Base-by-base conservation (phyloP, 2,797 vertebrate species). In the Myiothlypis coronata region DNA sequence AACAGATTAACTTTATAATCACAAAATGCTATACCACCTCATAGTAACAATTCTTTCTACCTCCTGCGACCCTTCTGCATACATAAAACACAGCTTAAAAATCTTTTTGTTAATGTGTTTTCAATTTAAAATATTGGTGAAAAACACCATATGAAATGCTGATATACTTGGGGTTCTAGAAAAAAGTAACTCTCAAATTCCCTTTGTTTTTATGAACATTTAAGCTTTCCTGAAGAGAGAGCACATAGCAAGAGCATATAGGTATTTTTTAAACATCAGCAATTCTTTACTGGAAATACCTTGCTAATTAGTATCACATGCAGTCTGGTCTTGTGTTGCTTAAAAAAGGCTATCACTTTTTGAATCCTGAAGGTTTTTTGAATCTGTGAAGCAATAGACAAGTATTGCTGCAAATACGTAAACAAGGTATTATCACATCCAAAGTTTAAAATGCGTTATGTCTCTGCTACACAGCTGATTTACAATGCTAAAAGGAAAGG, bases 1-100 rank as follows among this genome's bases (percentile, higher is more conserved):
- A 98, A 97, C 94, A 97, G 88, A 98, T 97, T 97, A 96, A 97
- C 97, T 97, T 97, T 95, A 95, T 96, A 97, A 97, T 97, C 95
- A 97, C 93, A 97, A 97, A 97, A 97, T n/a, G 83, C 92, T 95
- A 97, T 83, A 81, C 72, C 94, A 96, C 76, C 65, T 97, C 95
- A 94, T 63, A 63, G 93, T 96, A 97, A 96, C 93, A 96, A 95
- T 97, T 97, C 93, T 96, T 98, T 94, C 94, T 59, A 96, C 92
- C 91, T 97, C 96, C 93, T 97, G 93, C 97, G 97, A 97, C 97
- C 91, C 94, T 97, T 97, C 83, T 76, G 78, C 96, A 91, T 87
- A 97, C 41, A 94, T 68, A 94, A 96, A 97, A 95, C 76, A 93
- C 56, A 95, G 85, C 59, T 83, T 93, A 93, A 96, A 96, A 97